These are phyloP conservation scores for Hystrix brachyura DNA, from an alignment of 2,113 vertebrate species.

Conservation along the genomic window DNA sequence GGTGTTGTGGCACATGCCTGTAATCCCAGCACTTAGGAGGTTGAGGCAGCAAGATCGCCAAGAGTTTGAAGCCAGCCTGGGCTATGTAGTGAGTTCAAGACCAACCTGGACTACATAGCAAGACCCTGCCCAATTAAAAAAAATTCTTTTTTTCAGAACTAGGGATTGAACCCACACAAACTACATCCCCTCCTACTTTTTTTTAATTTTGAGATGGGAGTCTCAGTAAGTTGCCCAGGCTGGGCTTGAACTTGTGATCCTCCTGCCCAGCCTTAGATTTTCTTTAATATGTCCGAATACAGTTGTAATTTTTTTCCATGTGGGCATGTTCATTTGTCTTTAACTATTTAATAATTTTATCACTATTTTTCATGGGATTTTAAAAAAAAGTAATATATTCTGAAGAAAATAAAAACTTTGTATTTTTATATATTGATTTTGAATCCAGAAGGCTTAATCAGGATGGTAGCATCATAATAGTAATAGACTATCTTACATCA, in stretches of 20 bases:
- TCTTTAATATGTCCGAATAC: slow-evolving; percentile 12
- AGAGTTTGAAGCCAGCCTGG: too few relatives aligned
- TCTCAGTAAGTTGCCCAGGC: neutral
- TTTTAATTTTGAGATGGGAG: neutral
- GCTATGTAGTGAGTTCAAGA: too few relatives aligned
- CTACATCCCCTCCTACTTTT: neutral
- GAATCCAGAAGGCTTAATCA: neutral
- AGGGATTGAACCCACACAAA: too few relatives aligned
- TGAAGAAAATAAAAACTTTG: neutral
- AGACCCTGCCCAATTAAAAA: too few relatives aligned
- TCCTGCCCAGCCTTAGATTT: neutral
- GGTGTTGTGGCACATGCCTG: too few relatives aligned
- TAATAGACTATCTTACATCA: neutral
- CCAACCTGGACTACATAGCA: too few relatives aligned
- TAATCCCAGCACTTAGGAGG: too few relatives aligned
- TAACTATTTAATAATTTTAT: slow-evolving; percentile 39
- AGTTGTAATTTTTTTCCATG: neutral
- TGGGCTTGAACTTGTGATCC: too few relatives aligned
- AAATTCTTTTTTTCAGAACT: too few relatives aligned
- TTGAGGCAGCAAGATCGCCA: too few relatives aligned
- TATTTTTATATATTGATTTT: slow-evolving; percentile 37
- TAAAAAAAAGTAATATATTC: neutral
- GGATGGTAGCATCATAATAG: neutral
- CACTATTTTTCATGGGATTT: neutral
- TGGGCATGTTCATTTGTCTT: neutral